Percentiles rank a stretch among this genome's conserved stretches.
These are phyloP conservation scores for Tromatobia lineatoria DNA, from an alignment of 2,888 invertebrate species.

Conservation along the genomic window DNA sequence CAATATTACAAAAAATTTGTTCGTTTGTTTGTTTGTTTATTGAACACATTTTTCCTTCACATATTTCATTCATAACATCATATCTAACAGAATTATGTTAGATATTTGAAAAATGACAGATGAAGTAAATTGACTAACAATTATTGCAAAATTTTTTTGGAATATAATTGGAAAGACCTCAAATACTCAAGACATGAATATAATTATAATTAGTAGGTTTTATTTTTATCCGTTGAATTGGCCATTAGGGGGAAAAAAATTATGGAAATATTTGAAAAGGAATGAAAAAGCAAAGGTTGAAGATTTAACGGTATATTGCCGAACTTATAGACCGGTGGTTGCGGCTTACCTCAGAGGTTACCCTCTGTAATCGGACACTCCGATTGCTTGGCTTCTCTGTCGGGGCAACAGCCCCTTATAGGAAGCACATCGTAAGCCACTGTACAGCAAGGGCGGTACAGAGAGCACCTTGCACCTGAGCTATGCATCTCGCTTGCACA, in stretches of 20 bases:
- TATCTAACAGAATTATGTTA: too few relatives aligned
- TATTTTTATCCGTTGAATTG: background rate
- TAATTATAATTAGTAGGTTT: too few relatives aligned
- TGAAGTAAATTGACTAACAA: too few relatives aligned
- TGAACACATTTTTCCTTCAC: too few relatives aligned
- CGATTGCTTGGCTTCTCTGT: slow-evolving; percentile 85
- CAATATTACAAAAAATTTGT: too few relatives aligned
- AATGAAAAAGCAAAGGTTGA: slow-evolving; percentile 5
- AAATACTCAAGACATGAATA: too few relatives aligned
- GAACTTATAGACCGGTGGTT: slow-evolving; percentile 65
- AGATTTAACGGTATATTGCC: slow-evolving; percentile 47
- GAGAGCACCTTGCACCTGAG: slow-evolving; percentile 59
- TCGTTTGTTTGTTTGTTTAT: too few relatives aligned
- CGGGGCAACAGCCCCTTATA: slow-evolving; percentile 84
- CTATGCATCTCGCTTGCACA: slow-evolving; percentile 7
- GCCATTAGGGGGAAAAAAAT: background rate
- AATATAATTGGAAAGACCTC: too few relatives aligned
- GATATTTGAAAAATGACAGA: too few relatives aligned
- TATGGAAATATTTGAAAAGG: background rate
- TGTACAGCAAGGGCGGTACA: slow-evolving; percentile 54
- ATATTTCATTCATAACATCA: too few relatives aligned
- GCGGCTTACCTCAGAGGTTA: slow-evolving; percentile 82
- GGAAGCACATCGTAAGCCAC: slow-evolving; percentile 54
- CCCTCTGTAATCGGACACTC: slow-evolving; percentile 82
- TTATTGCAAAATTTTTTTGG: too few relatives aligned